Evolutionary conservation across 2,888 invertebrate genomes (phyloP), one percentile per base, ranked within the genome.

Genomic region (Hyposoter dolosus): DNA sequence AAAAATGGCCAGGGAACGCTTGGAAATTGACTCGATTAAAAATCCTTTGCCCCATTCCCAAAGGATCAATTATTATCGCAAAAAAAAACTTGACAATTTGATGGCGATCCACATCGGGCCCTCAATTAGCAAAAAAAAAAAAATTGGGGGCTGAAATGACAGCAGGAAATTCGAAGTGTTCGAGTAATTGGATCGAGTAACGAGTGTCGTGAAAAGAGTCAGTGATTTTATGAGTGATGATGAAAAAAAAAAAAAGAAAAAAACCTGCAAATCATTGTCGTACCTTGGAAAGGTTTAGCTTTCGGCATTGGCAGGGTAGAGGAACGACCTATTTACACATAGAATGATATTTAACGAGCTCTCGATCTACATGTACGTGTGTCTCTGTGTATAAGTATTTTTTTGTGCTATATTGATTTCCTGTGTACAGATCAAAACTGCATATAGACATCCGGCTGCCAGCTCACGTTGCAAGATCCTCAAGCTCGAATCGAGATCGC

Each of bases 231-330:
- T 23, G n/a, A 56, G 17, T 50, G 23, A 56, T 56, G 3, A 56
- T 56, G 5, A 9, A 53, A 53, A 7, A 6, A 5, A 53, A 53
- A n/a, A 53, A 19, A 19, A 53, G 7, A 0, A 50, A 53, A n/a
- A n/a, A 53, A 23, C n/a, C 28, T 28, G 28, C 12, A 60, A 28
- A 60, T 60, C 79, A 79, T 63, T 89, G 88, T 91, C 93, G 91
- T 93, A 93, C 92, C 93, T 93, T 90, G 89, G 88, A 93, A 92
- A 88, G 92, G 92, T 89, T 91, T 91, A 90, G 90, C 91, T 91
- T 92, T 93, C 90, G 91, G 89, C 91, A 92, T 92, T 91, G 93
- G 92, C 91, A 91, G 92, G 88, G 90, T 90, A 88, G 93, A 91
- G 89, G 88, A 90, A 84, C 90, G 92, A 93, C 93, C 93, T 93